Evolutionary conservation across 2,797 vertebrate species (phyloP).

Genomic region (Hirundo rustica): DNA sequence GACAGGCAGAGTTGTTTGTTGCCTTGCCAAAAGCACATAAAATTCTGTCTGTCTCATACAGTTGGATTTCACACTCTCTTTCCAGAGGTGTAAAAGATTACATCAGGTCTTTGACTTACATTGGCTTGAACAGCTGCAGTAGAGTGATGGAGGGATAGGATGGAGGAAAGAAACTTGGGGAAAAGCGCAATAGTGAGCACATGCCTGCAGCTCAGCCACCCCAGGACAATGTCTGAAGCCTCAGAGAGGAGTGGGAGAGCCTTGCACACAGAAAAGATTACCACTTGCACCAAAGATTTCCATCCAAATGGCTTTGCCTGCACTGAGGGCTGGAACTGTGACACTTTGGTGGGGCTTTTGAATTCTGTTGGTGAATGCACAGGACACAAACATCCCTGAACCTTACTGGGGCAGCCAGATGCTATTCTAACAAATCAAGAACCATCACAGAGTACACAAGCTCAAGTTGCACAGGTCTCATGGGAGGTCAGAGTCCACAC

Average conservation of each 20-base stretch:
- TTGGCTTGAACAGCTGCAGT: neutral
- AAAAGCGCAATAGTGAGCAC: neutral
- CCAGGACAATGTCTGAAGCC: neutral
- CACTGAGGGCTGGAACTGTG: rapidly evolving
- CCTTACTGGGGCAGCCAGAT: neutral
- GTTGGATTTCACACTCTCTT: neutral
- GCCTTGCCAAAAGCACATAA: neutral
- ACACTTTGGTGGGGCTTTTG: neutral
- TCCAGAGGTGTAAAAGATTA: constrained; percentile 12
- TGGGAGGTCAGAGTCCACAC: neutral
- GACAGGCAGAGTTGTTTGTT: neutral
- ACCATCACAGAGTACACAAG: neutral
- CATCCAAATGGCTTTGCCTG: neutral
- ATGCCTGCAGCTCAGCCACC: neutral
- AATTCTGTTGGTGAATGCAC: neutral
- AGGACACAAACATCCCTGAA: neutral
- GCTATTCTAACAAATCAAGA: neutral
- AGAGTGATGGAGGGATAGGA: neutral
- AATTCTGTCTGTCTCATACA: neutral
- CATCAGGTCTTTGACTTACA: neutral
- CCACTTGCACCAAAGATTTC: neutral
- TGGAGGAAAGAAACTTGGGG: neutral
- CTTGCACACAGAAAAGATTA: neutral
- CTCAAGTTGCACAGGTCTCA: neutral
- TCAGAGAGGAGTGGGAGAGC: neutral